Evolutionary conservation across 2,888 invertebrate genomes (phyloP), one percentile per base, ranked within the genome.

Genomic region (Sesia apiformis): DNA sequence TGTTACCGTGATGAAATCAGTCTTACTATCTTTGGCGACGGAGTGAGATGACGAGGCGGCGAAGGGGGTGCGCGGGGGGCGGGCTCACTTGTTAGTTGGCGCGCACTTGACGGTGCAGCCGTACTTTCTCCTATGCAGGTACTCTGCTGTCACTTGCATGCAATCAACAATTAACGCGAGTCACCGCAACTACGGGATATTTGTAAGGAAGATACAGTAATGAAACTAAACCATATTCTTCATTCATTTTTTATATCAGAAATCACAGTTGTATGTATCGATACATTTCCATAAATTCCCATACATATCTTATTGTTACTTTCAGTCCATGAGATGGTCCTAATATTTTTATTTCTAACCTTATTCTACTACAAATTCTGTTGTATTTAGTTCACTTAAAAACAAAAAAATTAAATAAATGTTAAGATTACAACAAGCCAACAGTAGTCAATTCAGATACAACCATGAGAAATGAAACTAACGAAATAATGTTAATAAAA

Each of bases 111-210:
- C 83, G 73, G 72, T 64, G 72, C 60, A 65, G 23, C 63, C 72
- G 73, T 84, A 90, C 79, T 90, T 90, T 81, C 90, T 86, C 81
- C 84, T 72, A 67, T 69, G 67, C 75, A 73, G 64, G 72, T 74
- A 76, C 75, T 66, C 67, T 72, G 63, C 76, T 76, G 74, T 77
- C 78, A 70, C 76, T 77, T 68, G 78, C 70, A 80, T 73, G 76
- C 78, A 77, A 74, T 50, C 49, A 38, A 8, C 52, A 5, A 49
- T 49, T 23, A 23, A 1, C 23, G 23, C 23, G 23, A 23, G 23
- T 23, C 23, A 23, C 23, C 23, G 2, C 23, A 23, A 23, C 23
- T 23, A 23, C 23, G 23, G 23, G 23, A 23, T 23, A 23, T 23
- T 23, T 23, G 23, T 23, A 23, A 23, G 23, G 23, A 23, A 23